Conservation (phyloP, 2,113 vertebrate species). For the Callocephalon fimbriatum region DNA sequence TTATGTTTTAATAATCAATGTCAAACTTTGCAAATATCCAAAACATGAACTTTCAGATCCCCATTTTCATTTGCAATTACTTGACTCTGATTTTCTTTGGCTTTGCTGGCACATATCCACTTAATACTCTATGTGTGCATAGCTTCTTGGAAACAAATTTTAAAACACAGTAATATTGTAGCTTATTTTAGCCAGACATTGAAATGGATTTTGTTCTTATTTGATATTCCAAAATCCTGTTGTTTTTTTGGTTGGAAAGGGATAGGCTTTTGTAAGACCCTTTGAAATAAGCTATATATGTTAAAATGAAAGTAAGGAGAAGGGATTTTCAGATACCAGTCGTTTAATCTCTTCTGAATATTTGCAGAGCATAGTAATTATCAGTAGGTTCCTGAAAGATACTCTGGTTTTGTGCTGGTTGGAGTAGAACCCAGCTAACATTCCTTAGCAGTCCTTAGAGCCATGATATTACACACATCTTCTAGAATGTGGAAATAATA, state of each 20-base stretch:
- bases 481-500: not conserved
- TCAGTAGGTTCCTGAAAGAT: not conserved
- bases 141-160: constrained; percentile 18
- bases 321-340: not conserved
- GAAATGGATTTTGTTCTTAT: not conserved
- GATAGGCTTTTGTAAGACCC: not conserved
- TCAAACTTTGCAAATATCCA: not conserved
- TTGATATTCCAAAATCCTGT: not conserved
- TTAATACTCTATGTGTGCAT: not conserved
- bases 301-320: not conserved
- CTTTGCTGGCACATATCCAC: not conserved
- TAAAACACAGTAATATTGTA: not conserved
- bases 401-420: not conserved
- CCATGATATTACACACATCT: not conserved
- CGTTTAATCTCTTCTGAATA: not conserved
- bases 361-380: not conserved
- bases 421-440: not conserved
- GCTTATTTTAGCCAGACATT: not conserved
- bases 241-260: not conserved
- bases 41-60: not conserved
- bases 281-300: not conserved
- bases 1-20: not conserved
- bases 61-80: not conserved
- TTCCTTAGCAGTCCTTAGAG: not conserved
- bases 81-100: not conserved